Evolutionary conservation across 2,113 vertebrate genomes (phyloP), one percentile per base, ranked within the genome.

Genomic region (Rhineura floridana): DNA sequence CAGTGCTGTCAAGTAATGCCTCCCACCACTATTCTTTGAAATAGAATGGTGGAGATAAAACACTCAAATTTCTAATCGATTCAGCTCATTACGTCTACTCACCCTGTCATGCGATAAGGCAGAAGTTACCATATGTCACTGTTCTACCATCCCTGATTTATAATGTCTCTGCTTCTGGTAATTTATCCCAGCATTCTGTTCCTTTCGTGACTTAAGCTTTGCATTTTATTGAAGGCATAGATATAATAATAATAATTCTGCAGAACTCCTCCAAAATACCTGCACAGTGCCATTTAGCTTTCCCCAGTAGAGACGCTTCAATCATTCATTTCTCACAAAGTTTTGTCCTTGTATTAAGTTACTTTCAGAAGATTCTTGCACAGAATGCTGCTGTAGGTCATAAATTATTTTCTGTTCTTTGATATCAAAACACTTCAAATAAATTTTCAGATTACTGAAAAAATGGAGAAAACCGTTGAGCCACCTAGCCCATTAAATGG

Each of bases 101-200:
- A 83, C 85, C 62, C 91, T 91, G 91, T 86, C 89, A 8, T 77
- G 63, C 92, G 83, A 93, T 92, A 92, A 91, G 87, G 91, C 69
- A 76, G 62, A 67, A 92, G 80, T 78, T 23, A 90, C 90, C 82
- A 82, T 87, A 21, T 89, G 84, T 72, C 83, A 87, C 39, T 91
- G 70, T 81, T 12, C 1, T 77, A 90, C 55, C 81, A 84, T 87
- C 84, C 86, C 67, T 90, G 92, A 90, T 93, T 87, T 93, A 92
- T 90, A 81, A 62, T 83, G 6, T 3, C 70, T 78, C 23, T 89
- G 70, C 65, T 55, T 90, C 82, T 48, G 1, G 86, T 86, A 95
- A 87, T 91, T 93, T 67, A 8, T 78, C 65, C 8, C 17, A 15
- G 79, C n/a, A 55, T 90, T 86, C 78, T 91, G 39, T 90, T 92